Base-by-base conservation (phyloP, 1,140 invertebrate genomes). In the Polypedilum vanderplanki region DNA sequence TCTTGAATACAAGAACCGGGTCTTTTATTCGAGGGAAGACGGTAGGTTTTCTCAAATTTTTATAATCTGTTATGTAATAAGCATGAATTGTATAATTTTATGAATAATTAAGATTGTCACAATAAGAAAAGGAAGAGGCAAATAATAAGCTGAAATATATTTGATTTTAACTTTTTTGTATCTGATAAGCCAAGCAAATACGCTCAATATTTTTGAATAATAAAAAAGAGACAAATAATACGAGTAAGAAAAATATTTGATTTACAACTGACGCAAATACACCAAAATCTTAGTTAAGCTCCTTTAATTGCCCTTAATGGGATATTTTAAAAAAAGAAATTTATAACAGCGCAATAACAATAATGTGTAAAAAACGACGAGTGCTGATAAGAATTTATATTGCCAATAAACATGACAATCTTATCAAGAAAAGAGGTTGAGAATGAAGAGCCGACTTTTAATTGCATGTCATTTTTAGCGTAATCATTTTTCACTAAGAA, bases 321-420 rank as follows among this genome's bases (percentile, higher is more conserved):
- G 24, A 33, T 4, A n/a, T 4, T 57, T 57, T 57, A n/a, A 57
- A 57, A 15, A 8, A 57, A 57, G 46, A 57, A 57, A 57, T 57
- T 57, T 57, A 57, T n/a, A 15, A 15, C 46, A 57, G 46, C 46
- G 46, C 46, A 57, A 57, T 57, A 57, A 57, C 46, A n/a, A 33
- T 33, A 33, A 33, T 5, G 24, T 33, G 24, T 33, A 5, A 3
- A 33, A 33, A 57, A n/a, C 12, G 46, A 57, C 46, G 46, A 57
- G 46, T 57, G 46, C n/a, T 57, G 46, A 57, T 57, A 57, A 57
- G 46, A 57, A 57, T 57, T 57, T 57, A 57, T 57, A 57, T n/a
- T n/a, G 46, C 46, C 46, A 57, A 57, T 57, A 57, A 57, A 57
- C 46, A 57, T 57, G 46, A 57, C 46, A 57, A 57, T 57, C 46